Conservation (phyloP, 2,113 vertebrate genomes). For the Brienomyrus longianalis region DNA sequence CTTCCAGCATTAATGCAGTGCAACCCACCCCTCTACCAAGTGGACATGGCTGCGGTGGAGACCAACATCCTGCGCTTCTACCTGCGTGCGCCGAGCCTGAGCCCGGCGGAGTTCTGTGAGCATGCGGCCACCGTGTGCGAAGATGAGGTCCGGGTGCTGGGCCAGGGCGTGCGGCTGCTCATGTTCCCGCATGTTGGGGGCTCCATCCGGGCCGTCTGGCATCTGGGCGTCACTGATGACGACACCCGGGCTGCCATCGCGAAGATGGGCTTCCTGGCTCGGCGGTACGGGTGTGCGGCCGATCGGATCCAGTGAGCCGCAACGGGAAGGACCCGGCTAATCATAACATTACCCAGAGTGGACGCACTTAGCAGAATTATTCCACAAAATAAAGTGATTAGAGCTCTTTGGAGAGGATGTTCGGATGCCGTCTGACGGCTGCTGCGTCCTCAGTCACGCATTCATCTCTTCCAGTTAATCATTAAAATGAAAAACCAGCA, state of each 20-base stretch:
- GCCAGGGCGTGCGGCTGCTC: conserved; percentile 54
- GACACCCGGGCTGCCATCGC: conserved; percentile 62
- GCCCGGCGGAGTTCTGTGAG: conserved; percentile 58
- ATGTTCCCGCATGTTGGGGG: conserved; percentile 56
- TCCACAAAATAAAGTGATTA: neutral
- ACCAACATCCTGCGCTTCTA: conserved; percentile 69
- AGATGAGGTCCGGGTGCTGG: conserved; percentile 48
- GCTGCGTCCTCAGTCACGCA: neutral
- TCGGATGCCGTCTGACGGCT: neutral
- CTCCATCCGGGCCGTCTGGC: conserved; percentile 61
- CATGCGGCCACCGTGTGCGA: conserved; percentile 50
- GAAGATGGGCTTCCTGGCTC: conserved; percentile 67
- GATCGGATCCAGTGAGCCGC: conserved; percentile 19
- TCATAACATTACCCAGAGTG: neutral
- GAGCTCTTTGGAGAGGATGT: neutral
- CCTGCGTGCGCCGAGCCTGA: conserved; percentile 27
- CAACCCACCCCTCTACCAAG: conserved; percentile 51
- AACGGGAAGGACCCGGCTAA: neutral
- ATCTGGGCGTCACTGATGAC: conserved; percentile 53
- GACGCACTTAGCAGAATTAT: neutral
- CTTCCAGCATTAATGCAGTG: conserved; percentile 42
- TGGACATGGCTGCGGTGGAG: conserved; percentile 57
- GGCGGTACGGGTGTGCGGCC: conserved; percentile 31
- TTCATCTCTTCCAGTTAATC: neutral
- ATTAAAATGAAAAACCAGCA: neutral